Percentiles rank a stretch among this genome's conserved stretches.
phyloP scores from a whole-genome alignment of 2,888 invertebrate genomes.

The Macaria liturata region DNA sequence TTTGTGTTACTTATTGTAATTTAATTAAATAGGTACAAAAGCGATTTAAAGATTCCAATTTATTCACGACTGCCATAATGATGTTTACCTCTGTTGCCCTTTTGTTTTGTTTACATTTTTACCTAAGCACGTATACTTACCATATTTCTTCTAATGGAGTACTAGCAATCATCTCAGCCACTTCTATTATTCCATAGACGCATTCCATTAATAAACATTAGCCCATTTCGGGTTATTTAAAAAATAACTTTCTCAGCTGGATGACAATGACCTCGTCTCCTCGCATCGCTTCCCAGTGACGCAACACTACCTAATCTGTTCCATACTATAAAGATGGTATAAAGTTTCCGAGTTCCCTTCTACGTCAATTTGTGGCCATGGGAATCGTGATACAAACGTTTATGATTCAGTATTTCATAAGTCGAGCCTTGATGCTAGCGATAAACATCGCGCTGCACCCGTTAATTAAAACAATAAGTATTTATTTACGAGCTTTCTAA shows the following conservation, averaged over 20 bases:
- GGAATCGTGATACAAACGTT: slow-evolving; percentile 32
- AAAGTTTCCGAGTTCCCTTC: slow-evolving; percentile 36
- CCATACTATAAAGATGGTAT: slow-evolving; percentile 29
- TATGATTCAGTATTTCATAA: slow-evolving; percentile 30
- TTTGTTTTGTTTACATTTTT: no score
- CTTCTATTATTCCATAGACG: slow-evolving; percentile 13
- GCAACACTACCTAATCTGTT: slow-evolving; percentile 40
- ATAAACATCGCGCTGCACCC: slow-evolving; percentile 22
- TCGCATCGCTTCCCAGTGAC: slow-evolving; percentile 44
- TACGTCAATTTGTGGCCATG: slow-evolving; percentile 34
- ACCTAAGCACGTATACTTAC: no score
- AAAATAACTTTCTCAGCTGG: slow-evolving; percentile 36
- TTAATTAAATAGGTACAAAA: no score
- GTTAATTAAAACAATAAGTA: slow-evolving; percentile 19
- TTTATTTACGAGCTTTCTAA: slow-evolving; percentile 12
- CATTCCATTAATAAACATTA: slow-evolving; percentile 21
- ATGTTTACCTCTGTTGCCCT: no score
- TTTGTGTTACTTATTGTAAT: no score
- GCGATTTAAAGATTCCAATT: no score
- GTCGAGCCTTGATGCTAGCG: slow-evolving; percentile 15
- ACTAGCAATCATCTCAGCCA: no score
- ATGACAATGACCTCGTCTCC: slow-evolving; percentile 50
- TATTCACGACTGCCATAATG: no score
- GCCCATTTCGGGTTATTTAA: slow-evolving; percentile 31
- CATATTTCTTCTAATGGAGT: no score